Evolutionary conservation across 2,113 vertebrate species (phyloP).

Genomic region (Phasianus colchicus): DNA sequence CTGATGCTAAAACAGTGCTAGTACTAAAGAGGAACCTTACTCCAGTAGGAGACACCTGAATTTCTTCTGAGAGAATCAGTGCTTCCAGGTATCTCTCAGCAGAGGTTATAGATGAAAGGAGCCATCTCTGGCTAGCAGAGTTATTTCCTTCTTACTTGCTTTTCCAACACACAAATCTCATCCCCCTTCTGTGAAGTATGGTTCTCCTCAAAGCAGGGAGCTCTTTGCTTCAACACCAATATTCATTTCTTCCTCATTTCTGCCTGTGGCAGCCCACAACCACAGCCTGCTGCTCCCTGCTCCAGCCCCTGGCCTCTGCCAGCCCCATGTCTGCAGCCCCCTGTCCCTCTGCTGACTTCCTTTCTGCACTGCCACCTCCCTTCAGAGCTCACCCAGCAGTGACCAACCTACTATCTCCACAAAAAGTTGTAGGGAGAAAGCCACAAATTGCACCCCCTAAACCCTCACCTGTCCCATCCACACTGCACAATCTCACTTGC

Average conservation of each 20-base stretch:
- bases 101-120: not conserved
- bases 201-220: not conserved
- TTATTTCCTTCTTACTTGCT: not conserved
- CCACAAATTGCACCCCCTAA: not conserved
- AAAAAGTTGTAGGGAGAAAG: not conserved
- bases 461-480: not conserved
- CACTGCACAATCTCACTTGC: not conserved
- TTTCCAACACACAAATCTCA: not conserved
- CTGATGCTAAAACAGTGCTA: not conserved
- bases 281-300: not conserved
- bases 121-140: not conserved
- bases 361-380: not conserved
- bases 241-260: not conserved
- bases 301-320: rapidly evolving
- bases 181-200: not conserved
- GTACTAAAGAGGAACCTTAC: not conserved
- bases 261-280: not conserved
- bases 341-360: not conserved
- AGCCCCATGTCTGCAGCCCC: not conserved
- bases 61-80: not conserved
- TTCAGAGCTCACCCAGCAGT: not conserved
- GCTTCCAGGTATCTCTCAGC: not conserved
- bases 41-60: not conserved
- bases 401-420: not conserved
- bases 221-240: not conserved